Base-by-base conservation (phyloP, 2,888 invertebrate species). In the Gortyna flavago region DNA sequence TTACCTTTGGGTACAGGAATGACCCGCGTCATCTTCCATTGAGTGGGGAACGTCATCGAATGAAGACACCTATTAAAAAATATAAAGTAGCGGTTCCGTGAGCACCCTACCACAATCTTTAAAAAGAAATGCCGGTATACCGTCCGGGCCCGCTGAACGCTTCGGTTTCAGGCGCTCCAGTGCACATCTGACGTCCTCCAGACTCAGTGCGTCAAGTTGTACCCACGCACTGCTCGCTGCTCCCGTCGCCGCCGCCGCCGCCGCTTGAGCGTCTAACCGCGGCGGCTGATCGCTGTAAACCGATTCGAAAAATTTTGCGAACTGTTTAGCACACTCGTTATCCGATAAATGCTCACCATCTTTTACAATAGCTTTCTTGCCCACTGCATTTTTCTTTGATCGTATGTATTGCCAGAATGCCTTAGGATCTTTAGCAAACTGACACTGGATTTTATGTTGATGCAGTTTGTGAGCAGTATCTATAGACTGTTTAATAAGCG, bases 1-100 rank as follows among this genome's bases (percentile, higher is more conserved):
- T 29, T 65, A 9, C 48, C 54, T 35, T 77, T 77, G 9, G 38
- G 38, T 38, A n/a, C 13, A 44, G 67, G 61, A 13, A 44, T 44
- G 16, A 77, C 68, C 8, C 62, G 57, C 25, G 73, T 65, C 2
- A 51, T 38, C 38, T 78, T 78, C 78, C 73, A 78, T 38, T n/a
- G 2, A 18, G 18, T 0, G 4, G 38, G 38, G 9, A 38, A 38
- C 38, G 38, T 38, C 38, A 38, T 38, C 38, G 38, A 38, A 0
- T 38, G 38, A 38, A 38, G 38, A 38, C 38, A 38, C 38, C 0
- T 8, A 38, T 38, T 38, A 38, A 38, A 38, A 38, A 38, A 38
- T 38, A 38, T 8, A 38, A 38, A 8, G 38, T 38, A 38, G 9
- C 1, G 38, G 38, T 38, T 70, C 67, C 16, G 51, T 62, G 1